Evolutionary conservation across 2,888 invertebrate species (phyloP), one percentile per base, ranked within the genome.

Genomic region (Antheraea assamensis): DNA sequence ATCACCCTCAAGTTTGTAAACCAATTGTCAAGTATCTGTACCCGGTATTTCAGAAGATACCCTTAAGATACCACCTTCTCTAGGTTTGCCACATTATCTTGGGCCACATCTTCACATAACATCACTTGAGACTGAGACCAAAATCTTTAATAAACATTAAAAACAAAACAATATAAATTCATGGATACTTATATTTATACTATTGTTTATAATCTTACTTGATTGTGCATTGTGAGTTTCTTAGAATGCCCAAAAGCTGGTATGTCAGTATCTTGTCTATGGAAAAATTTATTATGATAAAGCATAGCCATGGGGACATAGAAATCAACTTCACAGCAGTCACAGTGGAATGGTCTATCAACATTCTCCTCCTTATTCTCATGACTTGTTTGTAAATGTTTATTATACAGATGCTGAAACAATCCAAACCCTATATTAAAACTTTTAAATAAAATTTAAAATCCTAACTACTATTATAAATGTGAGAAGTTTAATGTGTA

Each of bases 301-400:
- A 95, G 85, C 85, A 96, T 94, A 0, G 96, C 96, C 68, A 95
- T 90, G 5, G 93, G 86, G 52, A 94, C 88, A 81, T 92, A 95
- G 85, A 96, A 96, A 73, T 94, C 87, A 17, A 95, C 95, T 78
- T 93, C 88, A 80, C 96, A 96, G 71, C 92, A 90, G 73, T 95
- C 92, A 83, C 96, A 96, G 49, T 88, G 89, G 71, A 93, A 92
- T 30, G 81, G 79, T n/a, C 78, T 87, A 2, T 83, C 79, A 64
- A 84, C 81, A 30, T n/a, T 78, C 17, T 80, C 79, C 70, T 81
- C 81, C 74, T 79, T 80, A 13, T 80, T 78, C 15, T 88, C 84
- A 79, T 96, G 96, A 10, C 87, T 92, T 71, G 88, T 82, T 76
- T 88, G 83, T 76, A 96, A 84, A 83, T 96, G 96, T 80, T 95